Conservation (phyloP, 2,797 vertebrate genomes). For the Pteropus rufus region DNA sequence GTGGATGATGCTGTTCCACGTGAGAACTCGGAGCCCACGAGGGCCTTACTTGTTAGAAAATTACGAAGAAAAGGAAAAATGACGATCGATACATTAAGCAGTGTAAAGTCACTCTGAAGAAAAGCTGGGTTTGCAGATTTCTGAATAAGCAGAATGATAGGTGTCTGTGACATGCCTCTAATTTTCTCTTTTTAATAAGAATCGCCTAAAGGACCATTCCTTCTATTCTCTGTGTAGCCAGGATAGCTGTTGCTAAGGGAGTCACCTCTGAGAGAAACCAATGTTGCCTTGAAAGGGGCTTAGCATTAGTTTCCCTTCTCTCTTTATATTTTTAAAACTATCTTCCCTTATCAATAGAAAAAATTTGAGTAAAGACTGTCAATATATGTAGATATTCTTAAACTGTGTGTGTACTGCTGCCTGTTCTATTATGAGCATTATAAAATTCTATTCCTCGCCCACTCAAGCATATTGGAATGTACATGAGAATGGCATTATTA, state of each 20-base stretch:
- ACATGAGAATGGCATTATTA: background rate
- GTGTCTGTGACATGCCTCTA: background rate
- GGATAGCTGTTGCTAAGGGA: background rate
- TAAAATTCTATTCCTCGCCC: background rate
- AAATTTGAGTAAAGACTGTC: background rate
- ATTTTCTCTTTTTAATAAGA: background rate
- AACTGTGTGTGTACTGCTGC: background rate
- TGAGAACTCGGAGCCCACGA: background rate
- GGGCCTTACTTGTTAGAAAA: background rate
- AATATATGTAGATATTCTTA: background rate
- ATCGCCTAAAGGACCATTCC: background rate
- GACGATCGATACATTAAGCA: background rate
- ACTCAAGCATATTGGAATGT: background rate
- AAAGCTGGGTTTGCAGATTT: background rate
- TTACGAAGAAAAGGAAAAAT: background rate
- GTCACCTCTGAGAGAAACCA: background rate
- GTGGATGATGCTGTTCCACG: background rate
- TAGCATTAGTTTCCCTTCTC: background rate
- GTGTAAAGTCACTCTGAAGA: background rate
- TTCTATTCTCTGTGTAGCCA: background rate
- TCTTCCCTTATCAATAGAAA: background rate
- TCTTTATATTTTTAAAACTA: background rate
- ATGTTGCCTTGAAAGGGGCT: background rate
- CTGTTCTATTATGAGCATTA: background rate
- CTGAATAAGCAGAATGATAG: background rate